phyloP scores from a whole-genome alignment of 2,888 invertebrate species.

The Dryomyza anilis region DNA sequence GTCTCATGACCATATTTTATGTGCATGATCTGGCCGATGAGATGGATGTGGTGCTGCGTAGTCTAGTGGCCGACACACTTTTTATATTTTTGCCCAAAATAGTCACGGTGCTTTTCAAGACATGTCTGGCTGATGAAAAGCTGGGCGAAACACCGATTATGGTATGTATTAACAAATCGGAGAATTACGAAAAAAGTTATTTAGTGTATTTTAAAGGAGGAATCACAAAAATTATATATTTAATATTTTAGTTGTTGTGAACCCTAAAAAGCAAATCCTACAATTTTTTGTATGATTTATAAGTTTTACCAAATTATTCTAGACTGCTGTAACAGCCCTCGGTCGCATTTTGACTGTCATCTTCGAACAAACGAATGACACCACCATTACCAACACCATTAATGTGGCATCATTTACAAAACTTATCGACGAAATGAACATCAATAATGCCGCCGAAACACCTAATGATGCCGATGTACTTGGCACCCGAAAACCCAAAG shows the following conservation, averaged over 20 bases:
- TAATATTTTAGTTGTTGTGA: background rate
- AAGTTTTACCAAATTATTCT: background rate
- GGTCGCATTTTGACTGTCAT: conserved; percentile 53
- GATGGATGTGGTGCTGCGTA: conserved; percentile 63
- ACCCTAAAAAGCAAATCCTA: background rate
- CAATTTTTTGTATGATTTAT: background rate
- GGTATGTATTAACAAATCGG: conserved; percentile 58
- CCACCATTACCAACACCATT: conserved; percentile 41
- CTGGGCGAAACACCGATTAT: conserved; percentile 66
- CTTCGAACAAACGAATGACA: conserved; percentile 54
- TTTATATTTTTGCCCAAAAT: conserved; percentile 69
- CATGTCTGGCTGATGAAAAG: conserved; percentile 64
- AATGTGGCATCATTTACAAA: conserved; percentile 42
- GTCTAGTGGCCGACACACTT: conserved; percentile 65
- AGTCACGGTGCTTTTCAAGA: conserved; percentile 62
- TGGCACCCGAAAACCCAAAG: conserved; percentile 37
- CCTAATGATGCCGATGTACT: conserved; percentile 39
- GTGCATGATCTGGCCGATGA: conserved; percentile 65
- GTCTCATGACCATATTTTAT: conserved; percentile 69
- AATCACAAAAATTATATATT: background rate
- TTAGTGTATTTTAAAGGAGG: too few relatives aligned
- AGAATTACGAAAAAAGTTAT: too few relatives aligned
- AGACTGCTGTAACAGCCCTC: conserved; percentile 52
- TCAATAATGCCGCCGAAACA: background rate
- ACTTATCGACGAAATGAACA: conserved; percentile 34